Percentiles rank a stretch among this genome's conserved stretches.
phyloP scores from a whole-genome alignment of 2,113 vertebrate genomes.

The Varanus salvator region DNA sequence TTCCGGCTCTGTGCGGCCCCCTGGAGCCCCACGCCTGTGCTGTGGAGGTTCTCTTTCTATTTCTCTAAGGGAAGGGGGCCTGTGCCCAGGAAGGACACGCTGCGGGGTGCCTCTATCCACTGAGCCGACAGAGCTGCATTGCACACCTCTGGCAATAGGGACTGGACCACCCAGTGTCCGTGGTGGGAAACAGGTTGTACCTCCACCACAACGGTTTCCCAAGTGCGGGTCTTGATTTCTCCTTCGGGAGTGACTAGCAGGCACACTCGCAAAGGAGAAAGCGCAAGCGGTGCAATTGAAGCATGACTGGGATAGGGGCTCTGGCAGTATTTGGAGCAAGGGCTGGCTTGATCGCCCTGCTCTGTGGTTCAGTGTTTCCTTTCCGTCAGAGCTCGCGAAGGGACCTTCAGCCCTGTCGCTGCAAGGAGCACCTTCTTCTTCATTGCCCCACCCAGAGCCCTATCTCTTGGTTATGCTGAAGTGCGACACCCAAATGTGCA shows the following conservation, averaged over 20 bases:
- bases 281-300: neutral
- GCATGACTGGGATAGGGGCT: neutral
- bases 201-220: too few species aligned
- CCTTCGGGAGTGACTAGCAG: neutral
- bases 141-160: neutral
- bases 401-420: neutral
- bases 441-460: neutral
- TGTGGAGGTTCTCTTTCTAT: neutral
- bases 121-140: neutral
- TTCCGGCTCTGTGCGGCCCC: neutral
- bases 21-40: neutral
- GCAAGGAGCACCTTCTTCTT: neutral
- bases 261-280: neutral
- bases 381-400: neutral
- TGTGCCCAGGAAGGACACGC: neutral
- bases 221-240: neutral
- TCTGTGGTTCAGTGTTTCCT: neutral
- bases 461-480: neutral
- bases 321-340: neutral
- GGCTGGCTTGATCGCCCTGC: neutral
- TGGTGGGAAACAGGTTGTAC: neutral
- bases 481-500: neutral
- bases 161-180: neutral
- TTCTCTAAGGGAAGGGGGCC: neutral
- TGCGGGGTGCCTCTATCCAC: neutral